Evolutionary conservation across 2,113 vertebrate species (phyloP), one percentile per base, ranked within the genome.

Genomic region (Aphyosemion australe): DNA sequence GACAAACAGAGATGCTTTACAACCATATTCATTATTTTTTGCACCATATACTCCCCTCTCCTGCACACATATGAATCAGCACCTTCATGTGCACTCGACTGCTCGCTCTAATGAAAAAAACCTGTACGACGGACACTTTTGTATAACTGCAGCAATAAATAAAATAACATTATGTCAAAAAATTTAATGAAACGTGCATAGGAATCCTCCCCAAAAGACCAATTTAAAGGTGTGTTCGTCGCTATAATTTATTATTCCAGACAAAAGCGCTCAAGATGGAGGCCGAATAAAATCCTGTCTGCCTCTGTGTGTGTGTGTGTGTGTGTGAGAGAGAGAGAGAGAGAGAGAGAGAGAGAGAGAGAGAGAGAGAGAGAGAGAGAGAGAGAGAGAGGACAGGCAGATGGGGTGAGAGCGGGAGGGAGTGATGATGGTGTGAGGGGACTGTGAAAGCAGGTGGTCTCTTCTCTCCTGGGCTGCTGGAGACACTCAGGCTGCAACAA

Each of bases 171-270:
- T 46, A 75, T 55, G 80, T 83, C 76, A 83, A 76, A 82, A 75
- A 64, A 72, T 80, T 80, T 67, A 80, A 82, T 76, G 60, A 67
- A 84, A 78, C 19, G 59, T 69, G 77, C 69, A 78, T 85, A 72
- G 65, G 59, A 74, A 45, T 70, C 74, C 72, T 72, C 52, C 84
- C 84, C 77, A 42, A 47, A 68, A 66, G 81, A 55, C 52, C 72
- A 77, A 65, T 78, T 83, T 75, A 67, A 84, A 80, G 69, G 86
- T 81, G 88, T 72, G 64, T 72, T 72, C 65, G 41, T 62, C 56
- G 45, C 14, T 73, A 74, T 79, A 72, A 75, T 69, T 72, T 61
- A 82, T 61, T 67, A 65, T 72, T 84, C 67, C 64, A 72, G 66
- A 80, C 57, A 55, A 79, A 80, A 60, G 51, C 60, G 59, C 74